phyloP scores from a whole-genome alignment of 2,797 vertebrate species.

The Geotrypetes seraphini region DNA sequence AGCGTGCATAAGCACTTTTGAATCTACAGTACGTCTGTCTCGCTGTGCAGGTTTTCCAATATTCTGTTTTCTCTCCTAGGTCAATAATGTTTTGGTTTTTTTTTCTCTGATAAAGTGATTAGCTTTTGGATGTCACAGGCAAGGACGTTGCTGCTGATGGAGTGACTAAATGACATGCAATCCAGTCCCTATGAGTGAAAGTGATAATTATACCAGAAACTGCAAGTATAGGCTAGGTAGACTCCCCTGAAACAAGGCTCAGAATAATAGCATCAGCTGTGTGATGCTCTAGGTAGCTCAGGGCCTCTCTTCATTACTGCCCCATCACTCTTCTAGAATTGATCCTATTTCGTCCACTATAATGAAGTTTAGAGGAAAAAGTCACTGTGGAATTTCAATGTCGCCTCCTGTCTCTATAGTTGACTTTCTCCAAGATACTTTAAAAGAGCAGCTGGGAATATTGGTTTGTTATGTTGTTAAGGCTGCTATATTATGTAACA shows the following conservation, averaged over 20 bases:
- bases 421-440: conserved; percentile 1
- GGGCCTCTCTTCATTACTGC: conserved; percentile 27
- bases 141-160: conserved; percentile 18
- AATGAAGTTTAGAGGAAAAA: conserved; percentile 40
- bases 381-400: conserved; percentile 28
- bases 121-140: conserved; percentile 9
- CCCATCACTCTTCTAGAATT: conserved; percentile 32
- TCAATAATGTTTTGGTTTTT: conserved; percentile 1
- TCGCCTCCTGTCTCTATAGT: conserved; percentile 3
- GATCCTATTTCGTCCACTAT: conserved; percentile 32
- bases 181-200: conserved; percentile 20
- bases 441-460: conserved; percentile 13
- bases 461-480: not conserved
- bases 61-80: conserved; percentile 1
- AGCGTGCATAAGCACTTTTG: too few relatives aligned
- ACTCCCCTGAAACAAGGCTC: conserved; percentile 2
- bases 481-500: not conserved
- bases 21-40: too few relatives aligned
- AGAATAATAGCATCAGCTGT: conserved; percentile 25
- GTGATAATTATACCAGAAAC: conserved; percentile 21
- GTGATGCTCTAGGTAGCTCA: conserved; percentile 1
- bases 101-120: conserved; percentile 3
- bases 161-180: conserved; percentile 25
- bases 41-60: too few relatives aligned
- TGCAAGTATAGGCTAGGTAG: conserved; percentile 8